Percentiles rank a stretch among this genome's conserved stretches.
Evolutionary conservation across 2,888 invertebrate species (phyloP).

Genomic region (Stenotaenia linearis): DNA sequence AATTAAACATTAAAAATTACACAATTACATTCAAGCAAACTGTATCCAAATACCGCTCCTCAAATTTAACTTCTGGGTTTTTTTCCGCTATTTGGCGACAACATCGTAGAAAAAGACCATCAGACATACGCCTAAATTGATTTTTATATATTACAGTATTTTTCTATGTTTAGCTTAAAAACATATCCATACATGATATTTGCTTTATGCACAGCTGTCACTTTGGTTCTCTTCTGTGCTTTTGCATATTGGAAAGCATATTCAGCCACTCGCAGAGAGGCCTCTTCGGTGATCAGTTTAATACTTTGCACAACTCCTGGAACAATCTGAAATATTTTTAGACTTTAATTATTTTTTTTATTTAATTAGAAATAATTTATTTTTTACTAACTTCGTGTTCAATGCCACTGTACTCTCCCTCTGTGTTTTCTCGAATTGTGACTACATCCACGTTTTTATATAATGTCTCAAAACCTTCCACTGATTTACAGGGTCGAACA

Average conservation of each 20-base stretch:
- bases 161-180: too few relatives aligned
- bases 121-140: constrained; percentile 86
- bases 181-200: constrained; percentile 78
- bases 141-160: background rate
- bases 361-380: too few relatives aligned
- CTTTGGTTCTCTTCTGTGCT: constrained; percentile 79
- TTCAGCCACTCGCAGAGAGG: constrained; percentile 90
- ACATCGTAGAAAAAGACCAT: constrained; percentile 93
- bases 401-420: constrained; percentile 99
- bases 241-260: constrained; percentile 95
- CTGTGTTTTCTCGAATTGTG: constrained; percentile 98
- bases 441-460: constrained; percentile 99
- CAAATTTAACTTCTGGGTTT: constrained; percentile 86
- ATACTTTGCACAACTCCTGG: constrained; percentile 99
- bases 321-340: constrained; percentile 67
- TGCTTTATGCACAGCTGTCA: constrained; percentile 98
- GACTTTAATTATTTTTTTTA: too few relatives aligned
- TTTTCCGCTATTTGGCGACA: constrained; percentile 91
- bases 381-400: constrained; percentile 99
- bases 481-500: constrained; percentile 91
- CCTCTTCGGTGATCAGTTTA: constrained; percentile 96
- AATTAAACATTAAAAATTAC: background rate
- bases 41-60: constrained; percentile 97
- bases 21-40: constrained; percentile 89
- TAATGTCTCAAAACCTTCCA: constrained; percentile 93